Base-by-base conservation (phyloP, 23 tunicate species). In the Phallusia fumigata region DNA sequence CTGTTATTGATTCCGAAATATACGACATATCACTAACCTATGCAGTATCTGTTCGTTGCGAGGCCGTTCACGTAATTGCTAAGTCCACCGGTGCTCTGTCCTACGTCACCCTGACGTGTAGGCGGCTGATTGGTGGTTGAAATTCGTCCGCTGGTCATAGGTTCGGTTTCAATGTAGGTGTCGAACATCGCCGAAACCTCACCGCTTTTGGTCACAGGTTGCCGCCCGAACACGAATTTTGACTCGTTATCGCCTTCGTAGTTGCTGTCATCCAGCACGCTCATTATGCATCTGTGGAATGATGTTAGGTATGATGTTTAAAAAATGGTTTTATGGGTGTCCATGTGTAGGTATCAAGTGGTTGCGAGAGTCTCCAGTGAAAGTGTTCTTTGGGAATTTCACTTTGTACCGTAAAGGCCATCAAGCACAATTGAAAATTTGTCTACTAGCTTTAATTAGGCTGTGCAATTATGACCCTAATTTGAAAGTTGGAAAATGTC, bases 221-320 rank as follows among this genome's bases (percentile, higher is more conserved):
- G 69, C 13, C 69, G 26, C 28, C 69, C 69, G 69, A 58, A 58
- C 1, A 58, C 69, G 16, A 58, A 58, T 19, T 51, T 31, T 10
- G 35, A 30, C 24, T 79, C 83, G 35, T 30, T n/a, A 13, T 79
- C 83, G 22, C 83, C 83, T 31, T 47, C 16, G 35, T 79, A 30
- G 35, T 32, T 32, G 35, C 53, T 79, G 73, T 79, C 83, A 10
- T 64, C 83, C 72, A 79, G n/a, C 72, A 79, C 83, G 73, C 32
- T 79, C 32, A 79, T 47, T 15, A 79, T 31, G 73, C 83, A 79
- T 13, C 83, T 79, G 73, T 1, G 10, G 10, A 10, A 3, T 40
- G 47, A n/a, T 10, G 47, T 10, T 3, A 40, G 10, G 47, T 40
- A 3, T 3, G 10, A 40, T 40, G 10, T 3, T 10, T 40, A 3